Evolutionary conservation across 2,797 vertebrate species (phyloP), one percentile per base, ranked within the genome.

Genomic region (Sebastes steindachneri): DNA sequence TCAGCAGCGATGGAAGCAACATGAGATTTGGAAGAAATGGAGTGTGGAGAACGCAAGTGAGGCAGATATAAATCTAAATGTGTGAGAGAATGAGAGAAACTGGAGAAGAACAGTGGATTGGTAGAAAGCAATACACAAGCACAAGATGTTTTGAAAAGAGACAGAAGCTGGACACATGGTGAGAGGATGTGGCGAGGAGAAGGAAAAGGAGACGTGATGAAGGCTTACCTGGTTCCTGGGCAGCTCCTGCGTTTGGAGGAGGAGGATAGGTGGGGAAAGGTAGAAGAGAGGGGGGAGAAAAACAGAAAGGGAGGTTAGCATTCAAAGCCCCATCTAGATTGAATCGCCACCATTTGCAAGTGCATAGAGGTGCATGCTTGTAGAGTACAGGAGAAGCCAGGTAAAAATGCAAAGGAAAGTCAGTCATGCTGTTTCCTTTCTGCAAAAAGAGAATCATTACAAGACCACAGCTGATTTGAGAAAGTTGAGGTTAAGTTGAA

Each of bases 161-260:
- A 45, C 35, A 67, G 17, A 21, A 60, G 62, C 28, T 59, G 26
- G 6, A 25, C 3, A 0, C 6, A 17, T 37, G 75, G 21, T 9
- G 57, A 29, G 63, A 45, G 25, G 53, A 77, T 55, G 79, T 6
- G 75, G n/a, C 26, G 19, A 70, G 48, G 66, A 74, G 48, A 79
- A 82, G 82, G 35, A 77, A 77, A n/a, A 70, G 25, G 60, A 73
- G 70, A 59, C 5, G 14, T 55, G 59, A 67, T 81, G 72, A 63
- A 29, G 33, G 60, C 92, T 91, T 95, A 96, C 95, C 95, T 95
- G 94, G 91, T 28, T 92, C 88, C 87, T 96, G 95, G 82, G 95
- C 94, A 89, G 94, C 94, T 95, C 96, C 96, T 96, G 92, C 6
- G 86, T 75, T 51, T 41, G 37, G 37, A 41, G 37, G 37, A 41